Evolutionary conservation across 2,797 vertebrate species (phyloP).

Genomic region (Hapalemur alaotrensis): DNA sequence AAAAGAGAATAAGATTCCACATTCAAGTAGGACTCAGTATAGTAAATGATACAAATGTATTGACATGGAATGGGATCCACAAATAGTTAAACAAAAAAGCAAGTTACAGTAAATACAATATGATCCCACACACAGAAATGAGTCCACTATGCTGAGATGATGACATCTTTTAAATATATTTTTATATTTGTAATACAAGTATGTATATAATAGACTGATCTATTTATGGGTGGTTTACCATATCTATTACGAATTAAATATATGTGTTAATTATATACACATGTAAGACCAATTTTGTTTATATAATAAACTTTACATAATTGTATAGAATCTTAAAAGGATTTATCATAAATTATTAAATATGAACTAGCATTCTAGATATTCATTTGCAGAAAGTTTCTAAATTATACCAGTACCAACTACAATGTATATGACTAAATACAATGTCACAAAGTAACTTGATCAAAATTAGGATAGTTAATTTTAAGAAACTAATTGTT

Average conservation of each 20-base stretch:
- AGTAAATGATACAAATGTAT: background rate
- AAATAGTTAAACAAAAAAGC: background rate
- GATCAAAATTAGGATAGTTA: background rate
- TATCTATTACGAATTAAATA: background rate
- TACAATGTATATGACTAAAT: background rate
- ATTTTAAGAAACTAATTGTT: background rate
- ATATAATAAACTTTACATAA: slow-evolving; percentile 1
- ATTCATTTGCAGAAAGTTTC: slow-evolving; percentile 12
- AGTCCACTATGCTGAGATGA: background rate
- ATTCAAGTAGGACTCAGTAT: background rate
- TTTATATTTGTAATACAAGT: background rate
- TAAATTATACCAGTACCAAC: background rate
- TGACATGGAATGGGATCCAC: background rate
- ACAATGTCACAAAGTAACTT: background rate
- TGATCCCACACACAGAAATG: background rate
- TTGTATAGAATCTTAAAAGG: background rate
- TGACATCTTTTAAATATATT: slow-evolving; percentile 20
- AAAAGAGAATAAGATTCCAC: background rate
- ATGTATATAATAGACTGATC: background rate
- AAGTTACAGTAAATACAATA: background rate
- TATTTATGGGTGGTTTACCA: background rate
- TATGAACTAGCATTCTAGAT: background rate
- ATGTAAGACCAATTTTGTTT: background rate
- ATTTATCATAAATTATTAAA: slow-evolving; percentile 8
- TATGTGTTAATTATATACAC: background rate